Evolutionary conservation across 2,113 vertebrate genomes (phyloP), one percentile per base, ranked within the genome.

Genomic region (Scatophagus argus): DNA sequence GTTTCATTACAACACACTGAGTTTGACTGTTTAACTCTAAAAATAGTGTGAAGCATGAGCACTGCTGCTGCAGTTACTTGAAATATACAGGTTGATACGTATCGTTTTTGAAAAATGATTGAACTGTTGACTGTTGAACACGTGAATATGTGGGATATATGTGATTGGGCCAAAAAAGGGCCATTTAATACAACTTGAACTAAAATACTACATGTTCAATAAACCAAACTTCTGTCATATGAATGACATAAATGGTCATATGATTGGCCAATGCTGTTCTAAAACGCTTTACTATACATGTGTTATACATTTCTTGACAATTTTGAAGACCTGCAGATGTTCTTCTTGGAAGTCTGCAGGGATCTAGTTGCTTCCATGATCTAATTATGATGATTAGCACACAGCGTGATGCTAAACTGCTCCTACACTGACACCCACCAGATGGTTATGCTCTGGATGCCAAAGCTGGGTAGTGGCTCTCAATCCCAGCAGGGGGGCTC

Each of bases 321-420:
- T 46, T 46, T 27, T 16, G 8, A 39, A n/a, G 10, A 46, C 31
- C 36, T 43, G 36, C 80, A 75, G 69, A 64, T 82, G 82, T 69
- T 85, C 79, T 52, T 41, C 49, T 17, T 43, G 17, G 59, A 39
- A 31, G 25, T 84, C 77, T 31, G 49, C 55, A 31, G 74, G 75
- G 79, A 83, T 77, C 43, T 25, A 6, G 70, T 75, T 79, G 58
- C 70, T 46, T 77, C 76, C 51, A 3, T 44, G 61, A 89, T 85
- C 61, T 88, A 77, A 94, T 93, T 88, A 88, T 58, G 74, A 87
- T 88, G 84, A 86, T 93, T 94, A 91, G 72, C 68, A 64, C 86
- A 49, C 84, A 67, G 80, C 63, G 31, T 77, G 89, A 86, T 41
- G 61, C 72, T 63, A 73, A 80, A 36, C 68, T 85, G 81, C 88